Base-by-base conservation (phyloP, 2,113 vertebrate genomes). In the Pimephales promelas region DNA sequence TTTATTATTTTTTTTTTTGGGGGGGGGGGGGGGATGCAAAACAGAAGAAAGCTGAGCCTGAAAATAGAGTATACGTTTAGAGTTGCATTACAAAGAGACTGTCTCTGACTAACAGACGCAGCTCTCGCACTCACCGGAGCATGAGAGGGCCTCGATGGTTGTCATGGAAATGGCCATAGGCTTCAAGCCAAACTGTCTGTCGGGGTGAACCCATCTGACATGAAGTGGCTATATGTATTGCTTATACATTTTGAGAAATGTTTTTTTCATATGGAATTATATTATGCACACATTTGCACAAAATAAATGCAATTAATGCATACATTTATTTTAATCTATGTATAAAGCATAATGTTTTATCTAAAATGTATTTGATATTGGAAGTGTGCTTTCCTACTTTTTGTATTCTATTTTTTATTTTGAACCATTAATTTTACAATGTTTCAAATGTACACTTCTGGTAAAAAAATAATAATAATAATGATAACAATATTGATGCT, bases 151-250 rank as follows among this genome's bases (percentile, higher is more conserved):
- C 83, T 49, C 26, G 57, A 28, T 31, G 10, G 82, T 87, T 86
- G 76, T 80, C 82, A 89, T 88, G 85, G 88, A 64, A 47, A 87
- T 43, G 85, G 68, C 79, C 75, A 34, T n/a, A 24, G 57, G 61
- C 56, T 82, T 54, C 34, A 54, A 52, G 77, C 40, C 82, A 81
- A 54, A 70, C n/a, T 40, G 72, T n/a, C 16, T 57, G 28, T 73
- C 45, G 20, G 34, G 47, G 34, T 84, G 18, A 79, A 57, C 49
- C 28, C 36, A 49, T 22, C n/a, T 20, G 59, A 59, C 36, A 26
- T 40, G 26, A 18, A 52, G 16, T 8, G 40, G 22, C n/a, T 7
- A 72, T 47, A 45, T 43, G n/a, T 47, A 47, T 16, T 47, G 16
- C 28, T 31, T 7, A 7, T 8, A 31, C 5, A 28, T 61, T 28